A percentile compares a stretch with the other conserved stretches of the same genome.
These are phyloP conservation scores for Cyprinodon diabolis DNA, from an alignment of 2,797 vertebrate species.

Conservation along the genomic window DNA sequence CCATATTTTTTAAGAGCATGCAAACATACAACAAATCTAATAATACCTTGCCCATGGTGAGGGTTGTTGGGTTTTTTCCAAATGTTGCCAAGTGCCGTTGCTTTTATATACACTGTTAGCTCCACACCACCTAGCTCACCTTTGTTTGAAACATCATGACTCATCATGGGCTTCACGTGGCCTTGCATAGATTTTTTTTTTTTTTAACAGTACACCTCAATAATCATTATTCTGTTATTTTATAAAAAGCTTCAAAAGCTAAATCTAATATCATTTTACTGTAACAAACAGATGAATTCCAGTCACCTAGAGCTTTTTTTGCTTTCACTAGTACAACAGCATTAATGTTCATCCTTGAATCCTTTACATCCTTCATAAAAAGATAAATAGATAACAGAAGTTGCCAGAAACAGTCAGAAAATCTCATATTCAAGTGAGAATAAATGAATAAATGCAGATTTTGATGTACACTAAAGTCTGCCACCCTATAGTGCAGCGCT, in stretches of 20 bases:
- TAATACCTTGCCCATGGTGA: constrained; percentile 72
- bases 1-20: not conserved
- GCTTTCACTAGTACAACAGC: not conserved
- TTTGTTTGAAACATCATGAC: constrained; percentile 68
- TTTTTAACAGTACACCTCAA: constrained; percentile 45
- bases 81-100: constrained; percentile 12
- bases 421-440: constrained; percentile 34
- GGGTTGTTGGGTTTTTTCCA: constrained; percentile 1
- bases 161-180: constrained; percentile 66
- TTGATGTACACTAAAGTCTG: constrained; percentile 41
- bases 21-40: not conserved
- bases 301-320: not conserved
- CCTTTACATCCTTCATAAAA: constrained; percentile 2
- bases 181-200: constrained; percentile 43
- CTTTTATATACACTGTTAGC: constrained; percentile 61
- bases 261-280: not conserved
- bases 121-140: constrained; percentile 46
- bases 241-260: constrained; percentile 7
- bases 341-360: not conserved
- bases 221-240: constrained; percentile 51
- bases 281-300: not conserved
- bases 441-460: constrained; percentile 38
- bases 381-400: constrained; percentile 18
- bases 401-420: constrained; percentile 29
- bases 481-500: constrained; percentile 43